phyloP scores from a whole-genome alignment of 2,888 invertebrate species.

The Zootermopsis nevadensis region DNA sequence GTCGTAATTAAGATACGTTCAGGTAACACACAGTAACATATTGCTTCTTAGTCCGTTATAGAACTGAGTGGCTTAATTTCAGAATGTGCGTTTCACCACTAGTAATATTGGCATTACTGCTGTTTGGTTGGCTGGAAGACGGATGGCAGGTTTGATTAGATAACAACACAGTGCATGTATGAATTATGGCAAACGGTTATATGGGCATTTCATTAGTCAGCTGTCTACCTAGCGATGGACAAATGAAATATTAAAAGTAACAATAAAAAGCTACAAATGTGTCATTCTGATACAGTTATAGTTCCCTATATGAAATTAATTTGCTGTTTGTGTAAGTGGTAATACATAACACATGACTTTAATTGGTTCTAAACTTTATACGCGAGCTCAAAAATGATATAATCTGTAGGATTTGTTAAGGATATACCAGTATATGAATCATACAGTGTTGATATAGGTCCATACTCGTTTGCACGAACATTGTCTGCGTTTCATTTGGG shows the following conservation, averaged over 20 bases:
- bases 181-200: conserved; percentile 5
- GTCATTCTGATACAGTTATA: conserved; percentile 15
- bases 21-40: not conserved
- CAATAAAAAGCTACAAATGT: not conserved
- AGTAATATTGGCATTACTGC: not conserved
- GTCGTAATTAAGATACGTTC: too few relatives aligned
- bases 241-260: not conserved
- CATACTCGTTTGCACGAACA: too few relatives aligned
- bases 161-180: conserved; percentile 11
- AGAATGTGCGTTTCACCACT: conserved; percentile 12
- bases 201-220: conserved; percentile 26
- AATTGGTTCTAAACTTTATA: not conserved
- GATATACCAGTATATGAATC: not conserved
- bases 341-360: not conserved
- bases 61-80: conserved; percentile 4
- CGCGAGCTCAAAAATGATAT: not conserved
- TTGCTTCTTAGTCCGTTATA: not conserved
- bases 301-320: conserved; percentile 2
- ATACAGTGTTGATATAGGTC: not conserved
- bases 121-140: conserved; percentile 11
- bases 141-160: conserved; percentile 30
- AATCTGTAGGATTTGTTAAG: not conserved
- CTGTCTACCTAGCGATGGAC: not conserved
- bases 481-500: not conserved
- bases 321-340: not conserved